These are phyloP conservation scores for Trichogramma evanescens DNA, from an alignment of 2,888 invertebrate genomes.

Conservation along the genomic window DNA sequence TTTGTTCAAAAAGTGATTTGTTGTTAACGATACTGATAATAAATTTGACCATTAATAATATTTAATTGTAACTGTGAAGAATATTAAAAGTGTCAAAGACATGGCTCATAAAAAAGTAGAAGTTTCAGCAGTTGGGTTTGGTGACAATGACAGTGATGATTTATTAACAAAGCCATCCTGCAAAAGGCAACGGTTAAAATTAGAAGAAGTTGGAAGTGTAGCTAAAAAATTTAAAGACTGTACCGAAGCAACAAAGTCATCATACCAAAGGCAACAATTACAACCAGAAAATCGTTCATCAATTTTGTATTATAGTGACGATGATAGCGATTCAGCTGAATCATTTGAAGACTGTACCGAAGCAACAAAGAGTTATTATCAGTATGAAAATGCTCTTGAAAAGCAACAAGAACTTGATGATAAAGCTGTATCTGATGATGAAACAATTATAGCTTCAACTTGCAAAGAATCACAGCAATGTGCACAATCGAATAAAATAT, in stretches of 20 bases:
- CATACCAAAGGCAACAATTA: no score
- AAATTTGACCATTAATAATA: no score
- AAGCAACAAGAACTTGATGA: constrained; percentile 59
- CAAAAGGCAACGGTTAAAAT: no score
- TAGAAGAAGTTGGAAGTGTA: constrained; percentile 31
- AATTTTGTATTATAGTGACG: no score
- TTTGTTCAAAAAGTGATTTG: constrained; percentile 60
- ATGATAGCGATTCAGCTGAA: constrained; percentile 54
- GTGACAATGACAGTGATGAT: no score
- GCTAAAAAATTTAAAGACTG: constrained; percentile 73
- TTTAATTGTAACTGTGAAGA: no score
- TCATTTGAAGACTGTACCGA: constrained; percentile 95
- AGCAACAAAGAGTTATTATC: constrained; percentile 82
- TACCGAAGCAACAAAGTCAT: constrained; percentile 94
- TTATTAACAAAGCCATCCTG: no score
- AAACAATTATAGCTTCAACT: constrained; percentile 60
- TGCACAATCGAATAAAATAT: constrained; percentile 61
- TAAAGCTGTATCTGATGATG: constrained; percentile 51
- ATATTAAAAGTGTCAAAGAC: no score
- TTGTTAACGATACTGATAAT: no score
- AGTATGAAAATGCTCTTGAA: constrained; percentile 78
- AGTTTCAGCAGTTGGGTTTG: no score
- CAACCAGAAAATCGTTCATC: no score
- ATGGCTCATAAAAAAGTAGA: constrained; percentile 25
- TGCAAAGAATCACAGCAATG: constrained; percentile 86